Percentiles rank a stretch among this genome's conserved stretches.
Evolutionary conservation across 2,797 vertebrate genomes (phyloP).

Genomic region (Decapterus maruadsi): DNA sequence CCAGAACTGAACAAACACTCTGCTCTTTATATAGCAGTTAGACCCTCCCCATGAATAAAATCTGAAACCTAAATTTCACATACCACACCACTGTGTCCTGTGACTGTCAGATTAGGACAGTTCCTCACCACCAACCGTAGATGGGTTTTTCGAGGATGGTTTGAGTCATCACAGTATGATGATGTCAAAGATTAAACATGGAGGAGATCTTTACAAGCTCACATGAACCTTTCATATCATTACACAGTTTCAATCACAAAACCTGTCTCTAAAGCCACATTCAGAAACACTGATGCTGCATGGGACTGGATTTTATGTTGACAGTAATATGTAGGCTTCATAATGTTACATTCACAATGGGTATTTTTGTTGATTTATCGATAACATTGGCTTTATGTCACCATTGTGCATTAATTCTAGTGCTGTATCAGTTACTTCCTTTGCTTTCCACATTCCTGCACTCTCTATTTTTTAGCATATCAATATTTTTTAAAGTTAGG

Average conservation of each 20-base stretch:
- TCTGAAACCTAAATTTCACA: background rate
- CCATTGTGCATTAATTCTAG: too few species aligned
- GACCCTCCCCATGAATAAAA: slow-evolving; percentile 39
- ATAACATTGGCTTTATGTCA: too few species aligned
- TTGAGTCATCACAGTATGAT: slow-evolving; percentile 1
- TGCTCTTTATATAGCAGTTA: slow-evolving; percentile 31
- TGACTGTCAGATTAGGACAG: background rate
- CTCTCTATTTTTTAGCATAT: background rate
- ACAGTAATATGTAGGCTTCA: too few species aligned
- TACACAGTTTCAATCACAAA: slow-evolving; percentile 25
- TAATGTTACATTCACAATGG: too few species aligned
- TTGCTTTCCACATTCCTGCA: too few species aligned
- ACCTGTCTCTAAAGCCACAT: background rate
- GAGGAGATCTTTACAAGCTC: background rate
- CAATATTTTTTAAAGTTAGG: background rate
- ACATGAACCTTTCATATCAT: slow-evolving; percentile 39
- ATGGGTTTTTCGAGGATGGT: background rate
- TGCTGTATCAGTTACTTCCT: too few species aligned
- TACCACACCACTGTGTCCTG: background rate
- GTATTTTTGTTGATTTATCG: too few species aligned
- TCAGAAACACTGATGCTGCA: too few species aligned
- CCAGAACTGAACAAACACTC: background rate
- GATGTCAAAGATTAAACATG: background rate
- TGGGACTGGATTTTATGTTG: too few species aligned
- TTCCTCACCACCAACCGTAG: background rate